Percentiles rank a stretch among this genome's conserved stretches.
Conservation (phyloP, 2,888 invertebrate species). For the Megaustenia siamemsis region DNA sequence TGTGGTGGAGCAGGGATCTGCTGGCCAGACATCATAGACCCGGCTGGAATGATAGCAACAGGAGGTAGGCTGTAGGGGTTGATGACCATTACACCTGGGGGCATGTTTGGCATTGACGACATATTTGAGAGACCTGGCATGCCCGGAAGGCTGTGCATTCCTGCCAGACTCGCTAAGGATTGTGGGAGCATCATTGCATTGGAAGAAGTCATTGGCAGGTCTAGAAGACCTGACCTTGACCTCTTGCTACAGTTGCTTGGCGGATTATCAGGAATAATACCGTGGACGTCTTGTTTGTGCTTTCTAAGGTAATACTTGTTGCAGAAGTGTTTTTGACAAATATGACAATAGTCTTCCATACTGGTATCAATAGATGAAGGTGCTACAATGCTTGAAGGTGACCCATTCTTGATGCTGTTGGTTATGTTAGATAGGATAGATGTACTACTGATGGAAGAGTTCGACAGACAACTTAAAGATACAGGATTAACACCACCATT, state of each 20-base stretch:
- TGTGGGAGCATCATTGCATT: conserved; percentile 72
- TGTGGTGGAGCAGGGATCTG: conserved; percentile 62
- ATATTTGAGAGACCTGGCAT: conserved; percentile 47
- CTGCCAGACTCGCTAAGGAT: conserved; percentile 73
- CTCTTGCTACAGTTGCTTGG: conserved; percentile 73
- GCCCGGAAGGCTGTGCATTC: conserved; percentile 63
- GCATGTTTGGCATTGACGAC: conserved; percentile 64
- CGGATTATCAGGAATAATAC: conserved; percentile 76
- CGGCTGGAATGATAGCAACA: conserved; percentile 74
- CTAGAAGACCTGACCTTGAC: conserved; percentile 60
- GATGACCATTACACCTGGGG: conserved; percentile 78
- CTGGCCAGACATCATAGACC: conserved; percentile 60
- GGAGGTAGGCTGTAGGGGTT: conserved; percentile 79
- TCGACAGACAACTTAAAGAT: conserved; percentile 39
- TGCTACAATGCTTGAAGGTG: conserved; percentile 62
- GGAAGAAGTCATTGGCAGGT: conserved; percentile 68
- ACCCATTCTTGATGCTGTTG: conserved; percentile 53
- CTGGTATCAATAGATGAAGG: conserved; percentile 64
- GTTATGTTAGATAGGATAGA: conserved; percentile 53
- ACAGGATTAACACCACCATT: background rate
- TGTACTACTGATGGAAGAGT: conserved; percentile 61
- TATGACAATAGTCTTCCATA: conserved; percentile 80
- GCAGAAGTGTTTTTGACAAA: conserved; percentile 81
- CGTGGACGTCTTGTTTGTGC: conserved; percentile 81
- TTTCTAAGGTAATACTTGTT: conserved; percentile 81